These are phyloP conservation scores for Podargus strigoides DNA, from an alignment of 2,797 vertebrate species.

Conservation along the genomic window DNA sequence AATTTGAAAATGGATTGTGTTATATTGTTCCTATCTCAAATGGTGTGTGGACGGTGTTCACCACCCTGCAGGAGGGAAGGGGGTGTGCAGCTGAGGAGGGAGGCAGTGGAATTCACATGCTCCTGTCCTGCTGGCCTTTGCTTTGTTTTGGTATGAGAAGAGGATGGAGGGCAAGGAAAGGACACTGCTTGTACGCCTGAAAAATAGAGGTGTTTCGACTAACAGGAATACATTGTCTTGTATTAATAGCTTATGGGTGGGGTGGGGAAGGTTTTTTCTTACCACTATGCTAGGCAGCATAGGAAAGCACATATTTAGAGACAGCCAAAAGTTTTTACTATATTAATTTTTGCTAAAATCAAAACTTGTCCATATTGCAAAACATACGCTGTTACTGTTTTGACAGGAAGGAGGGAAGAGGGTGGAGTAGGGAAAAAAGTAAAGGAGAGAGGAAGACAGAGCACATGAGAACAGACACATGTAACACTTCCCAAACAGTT, in stretches of 20 bases:
- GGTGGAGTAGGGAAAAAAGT: background rate
- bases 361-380: background rate
- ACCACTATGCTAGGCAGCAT: background rate
- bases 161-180: background rate
- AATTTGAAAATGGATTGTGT: constrained; percentile 47
- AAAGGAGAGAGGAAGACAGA: background rate
- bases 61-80: background rate
- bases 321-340: background rate
- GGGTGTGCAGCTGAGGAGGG: background rate
- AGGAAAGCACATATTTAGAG: background rate
- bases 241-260: background rate
- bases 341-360: background rate
- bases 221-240: background rate
- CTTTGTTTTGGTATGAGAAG: background rate
- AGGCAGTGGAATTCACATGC: background rate
- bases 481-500: background rate
- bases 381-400: background rate
- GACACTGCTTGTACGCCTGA: background rate
- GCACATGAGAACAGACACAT: background rate
- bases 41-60: background rate
- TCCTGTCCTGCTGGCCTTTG: rapidly evolving
- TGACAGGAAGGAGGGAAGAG: background rate
- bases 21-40: constrained; percentile 35
- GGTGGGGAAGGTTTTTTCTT: background rate
- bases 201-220: background rate